A percentile compares a stretch with the other conserved stretches of the same genome.
Conservation (phyloP, 2,797 vertebrate genomes). For the Cirrhinus molitorella region DNA sequence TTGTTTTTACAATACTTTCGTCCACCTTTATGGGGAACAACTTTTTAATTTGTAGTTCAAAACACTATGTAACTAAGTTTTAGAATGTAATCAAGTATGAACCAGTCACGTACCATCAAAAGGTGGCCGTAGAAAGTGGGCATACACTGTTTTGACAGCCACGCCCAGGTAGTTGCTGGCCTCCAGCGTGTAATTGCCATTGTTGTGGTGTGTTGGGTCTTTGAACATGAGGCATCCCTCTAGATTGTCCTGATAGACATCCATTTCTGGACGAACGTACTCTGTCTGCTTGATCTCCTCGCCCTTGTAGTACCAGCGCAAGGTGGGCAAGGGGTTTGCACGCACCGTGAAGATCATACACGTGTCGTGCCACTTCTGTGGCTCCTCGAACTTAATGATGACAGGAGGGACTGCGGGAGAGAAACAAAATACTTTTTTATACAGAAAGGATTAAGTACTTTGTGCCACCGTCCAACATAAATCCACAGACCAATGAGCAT, state of each 20-base stretch:
- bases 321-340: slow-evolving; percentile 87
- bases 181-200: slow-evolving; percentile 95
- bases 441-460: background rate
- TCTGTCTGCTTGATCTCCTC: slow-evolving; percentile 80
- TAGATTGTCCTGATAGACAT: slow-evolving; percentile 85
- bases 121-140: slow-evolving; percentile 91
- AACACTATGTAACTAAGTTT: background rate
- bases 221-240: slow-evolving; percentile 95
- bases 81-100: background rate
- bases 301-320: slow-evolving; percentile 87
- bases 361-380: slow-evolving; percentile 88
- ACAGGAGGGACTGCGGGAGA: slow-evolving; percentile 85
- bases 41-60: too few species aligned
- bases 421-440: slow-evolving; percentile 8
- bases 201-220: slow-evolving; percentile 95
- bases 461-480: background rate
- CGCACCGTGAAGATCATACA: slow-evolving; percentile 94
- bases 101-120: slow-evolving; percentile 65
- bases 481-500: slow-evolving; percentile 7
- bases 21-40: too few species aligned
- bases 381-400: slow-evolving; percentile 88
- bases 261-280: slow-evolving; percentile 87
- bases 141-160: slow-evolving; percentile 86
- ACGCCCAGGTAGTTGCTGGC: slow-evolving; percentile 89
- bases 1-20: background rate